Evolutionary conservation across 2,797 vertebrate genomes (phyloP), one percentile per base, ranked within the genome.

Genomic region (Emydoidea blandingii): DNA sequence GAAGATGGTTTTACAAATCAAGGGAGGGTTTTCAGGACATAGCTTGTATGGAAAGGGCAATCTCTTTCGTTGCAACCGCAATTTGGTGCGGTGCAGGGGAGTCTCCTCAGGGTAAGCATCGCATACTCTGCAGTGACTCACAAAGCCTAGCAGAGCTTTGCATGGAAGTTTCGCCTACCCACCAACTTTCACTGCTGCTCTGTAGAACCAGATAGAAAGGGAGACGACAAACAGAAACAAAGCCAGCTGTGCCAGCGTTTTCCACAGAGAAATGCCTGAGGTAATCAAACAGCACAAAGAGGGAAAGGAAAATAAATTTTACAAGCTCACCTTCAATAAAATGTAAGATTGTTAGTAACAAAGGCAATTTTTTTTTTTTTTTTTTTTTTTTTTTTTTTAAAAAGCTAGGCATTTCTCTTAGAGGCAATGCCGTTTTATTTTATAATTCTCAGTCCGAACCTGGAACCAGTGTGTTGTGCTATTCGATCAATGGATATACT

Each of bases 61-160:
- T 41, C 41, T 41, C 4, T 19, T 78, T 72, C 11, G 5, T 23
- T 34, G 15, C 29, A 8, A 16, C 10, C 50, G 4, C 83, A 56
- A 25, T 37, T 12, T 12, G 44, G 3, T 2, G 62, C 6, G 0
- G 25, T 12, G 0, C 10, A 4, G 31, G 72, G 0, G 1, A 68
- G 81, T 81, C 2, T 2, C 84, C 84, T 31, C 5, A 65, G 50
- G 47, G 91, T 76, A 72, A 0, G 0, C 1, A 12, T 8, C 86
- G 86, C 88, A 83, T 78, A 68, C 80, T 11, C 68, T 57, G 41
- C n/a, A 76, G 93, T 90, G 88, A 88, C 80, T 94, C 94, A 85
- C 27, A 6, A 3, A 2, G 83, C 79, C 50, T 68, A 72, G 57
- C 3, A 0, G 83, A 85, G 92, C 84, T 91, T 85, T 14, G 3